These are phyloP conservation scores for Phycodurus eques DNA, from an alignment of 2,113 vertebrate genomes.

Conservation along the genomic window DNA sequence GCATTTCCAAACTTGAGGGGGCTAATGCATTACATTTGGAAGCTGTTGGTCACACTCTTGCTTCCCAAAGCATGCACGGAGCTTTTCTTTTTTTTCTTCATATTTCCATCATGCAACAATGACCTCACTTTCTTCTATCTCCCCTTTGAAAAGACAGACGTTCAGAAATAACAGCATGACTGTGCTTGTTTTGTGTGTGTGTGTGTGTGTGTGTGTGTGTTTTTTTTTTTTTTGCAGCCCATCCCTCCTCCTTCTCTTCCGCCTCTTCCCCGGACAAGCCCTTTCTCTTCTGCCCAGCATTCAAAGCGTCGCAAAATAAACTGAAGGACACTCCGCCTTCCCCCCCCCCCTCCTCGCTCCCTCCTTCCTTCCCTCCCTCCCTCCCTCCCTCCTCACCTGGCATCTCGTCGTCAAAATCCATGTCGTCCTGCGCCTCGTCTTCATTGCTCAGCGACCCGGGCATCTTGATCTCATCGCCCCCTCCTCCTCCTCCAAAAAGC, in stretches of 20 bases:
- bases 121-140: neutral
- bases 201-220: no score
- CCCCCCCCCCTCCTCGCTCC: constrained; percentile 36
- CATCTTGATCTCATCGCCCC: constrained; percentile 79
- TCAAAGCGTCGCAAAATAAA: constrained; percentile 73
- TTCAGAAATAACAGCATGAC: constrained; percentile 54
- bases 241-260: constrained; percentile 51
- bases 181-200: constrained; percentile 34
- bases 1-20: neutral
- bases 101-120: constrained; percentile 19
- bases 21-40: neutral
- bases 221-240: constrained; percentile 35
- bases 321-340: constrained; percentile 72
- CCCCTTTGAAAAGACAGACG: constrained; percentile 18
- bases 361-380: constrained; percentile 59
- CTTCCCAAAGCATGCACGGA: neutral
- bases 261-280: constrained; percentile 70
- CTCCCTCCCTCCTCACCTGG: constrained; percentile 72
- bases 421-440: constrained; percentile 81
- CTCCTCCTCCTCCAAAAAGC: constrained; percentile 35
- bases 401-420: constrained; percentile 83
- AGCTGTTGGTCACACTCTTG: neutral
- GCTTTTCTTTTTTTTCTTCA: neutral
- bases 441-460: constrained; percentile 83
- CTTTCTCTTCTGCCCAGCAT: constrained; percentile 71